phyloP scores from a whole-genome alignment of 2,113 vertebrate species.

The Xiphophorus hellerii region DNA sequence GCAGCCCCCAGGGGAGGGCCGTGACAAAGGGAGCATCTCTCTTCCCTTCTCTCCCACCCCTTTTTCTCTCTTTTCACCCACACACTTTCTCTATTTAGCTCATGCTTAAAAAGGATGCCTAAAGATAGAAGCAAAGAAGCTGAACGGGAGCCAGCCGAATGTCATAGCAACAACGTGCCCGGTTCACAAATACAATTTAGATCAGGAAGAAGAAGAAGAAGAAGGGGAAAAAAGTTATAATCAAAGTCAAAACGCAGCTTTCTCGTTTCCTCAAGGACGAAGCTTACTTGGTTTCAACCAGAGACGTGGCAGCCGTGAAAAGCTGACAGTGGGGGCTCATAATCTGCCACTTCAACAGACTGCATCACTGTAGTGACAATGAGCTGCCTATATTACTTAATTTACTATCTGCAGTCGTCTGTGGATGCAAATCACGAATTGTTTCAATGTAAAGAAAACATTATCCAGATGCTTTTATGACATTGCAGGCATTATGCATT shows the following conservation, averaged over 20 bases:
- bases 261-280: slow-evolving; percentile 45
- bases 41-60: slow-evolving; percentile 58
- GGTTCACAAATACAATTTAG: slow-evolving; percentile 71
- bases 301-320: slow-evolving; percentile 22
- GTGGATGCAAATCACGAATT: not conserved
- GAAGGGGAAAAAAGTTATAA: slow-evolving; percentile 38
- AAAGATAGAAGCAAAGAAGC: slow-evolving; percentile 78
- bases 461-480: not conserved
- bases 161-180: slow-evolving; percentile 76
- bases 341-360: slow-evolving; percentile 15
- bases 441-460: not conserved
- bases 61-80: slow-evolving; percentile 73
- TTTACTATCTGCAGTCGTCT: slow-evolving; percentile 10
- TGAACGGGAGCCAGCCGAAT: slow-evolving; percentile 74
- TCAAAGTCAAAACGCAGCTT: slow-evolving; percentile 42
- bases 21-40: slow-evolving; percentile 69
- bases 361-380: slow-evolving; percentile 21
- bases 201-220: slow-evolving; percentile 20
- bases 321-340: slow-evolving; percentile 1
- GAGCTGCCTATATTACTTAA: slow-evolving; percentile 12
- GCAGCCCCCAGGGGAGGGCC: slow-evolving; percentile 54
- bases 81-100: slow-evolving; percentile 77
- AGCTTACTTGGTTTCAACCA: slow-evolving; percentile 31
- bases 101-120: slow-evolving; percentile 77
- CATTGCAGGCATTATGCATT: not conserved